These are phyloP conservation scores for Sepiola atlantica DNA, from an alignment of 2,888 invertebrate species.

Conservation along the genomic window DNA sequence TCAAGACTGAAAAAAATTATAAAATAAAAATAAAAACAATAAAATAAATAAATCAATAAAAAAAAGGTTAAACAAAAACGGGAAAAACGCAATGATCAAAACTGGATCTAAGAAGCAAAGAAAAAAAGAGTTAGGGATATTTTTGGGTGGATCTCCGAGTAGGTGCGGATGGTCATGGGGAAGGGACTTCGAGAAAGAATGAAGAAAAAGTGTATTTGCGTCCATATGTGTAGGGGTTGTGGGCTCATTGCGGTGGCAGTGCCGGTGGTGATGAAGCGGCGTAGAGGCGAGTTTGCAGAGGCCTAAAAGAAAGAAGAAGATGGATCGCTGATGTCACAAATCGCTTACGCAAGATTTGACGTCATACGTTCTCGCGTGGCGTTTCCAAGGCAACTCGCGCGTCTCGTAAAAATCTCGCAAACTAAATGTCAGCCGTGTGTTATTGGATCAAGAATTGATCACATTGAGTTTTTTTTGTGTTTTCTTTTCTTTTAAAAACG, in stretches of 20 bases:
- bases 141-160: too few relatives aligned
- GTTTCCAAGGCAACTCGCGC: conserved; percentile 14
- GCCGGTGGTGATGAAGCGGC: neutral
- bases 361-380: conserved; percentile 23
- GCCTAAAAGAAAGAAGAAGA: neutral
- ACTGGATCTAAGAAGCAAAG: too few relatives aligned
- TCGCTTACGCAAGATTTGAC: conserved; percentile 46
- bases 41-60: too few relatives aligned
- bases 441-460: conserved; percentile 40
- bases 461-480: neutral
- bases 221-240: too few relatives aligned
- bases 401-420: conserved; percentile 24
- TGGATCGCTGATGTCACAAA: conserved; percentile 40
- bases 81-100: too few relatives aligned
- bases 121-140: too few relatives aligned
- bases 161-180: neutral
- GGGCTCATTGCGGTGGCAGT: too few relatives aligned
- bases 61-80: too few relatives aligned
- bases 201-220: neutral
- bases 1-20: too few relatives aligned
- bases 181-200: neutral
- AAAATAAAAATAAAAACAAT: too few relatives aligned
- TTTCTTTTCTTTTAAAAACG: neutral
- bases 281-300: neutral
- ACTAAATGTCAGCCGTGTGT: neutral